phyloP scores from a whole-genome alignment of 2,797 vertebrate species.

The Sylvilagus floridanus region DNA sequence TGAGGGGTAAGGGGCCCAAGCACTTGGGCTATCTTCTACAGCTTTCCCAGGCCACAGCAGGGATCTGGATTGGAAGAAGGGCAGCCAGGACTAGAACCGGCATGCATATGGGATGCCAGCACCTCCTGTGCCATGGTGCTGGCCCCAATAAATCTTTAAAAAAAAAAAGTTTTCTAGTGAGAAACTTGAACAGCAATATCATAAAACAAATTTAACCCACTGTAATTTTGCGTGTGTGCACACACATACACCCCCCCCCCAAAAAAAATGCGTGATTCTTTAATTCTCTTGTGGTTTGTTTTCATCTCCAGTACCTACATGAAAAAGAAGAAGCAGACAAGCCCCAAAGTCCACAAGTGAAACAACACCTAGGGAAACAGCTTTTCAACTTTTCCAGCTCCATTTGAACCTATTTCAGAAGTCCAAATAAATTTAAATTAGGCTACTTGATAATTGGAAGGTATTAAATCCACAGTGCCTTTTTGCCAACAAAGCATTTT shows the following conservation, averaged over 20 bases:
- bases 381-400: conserved; percentile 1
- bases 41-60: no score
- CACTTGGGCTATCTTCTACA: no score
- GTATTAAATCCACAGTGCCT: background rate
- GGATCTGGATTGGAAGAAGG: no score
- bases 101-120: no score
- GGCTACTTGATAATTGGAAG: background rate
- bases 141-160: no score
- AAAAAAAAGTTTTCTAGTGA: background rate
- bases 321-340: background rate
- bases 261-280: background rate
- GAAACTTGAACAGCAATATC: background rate
- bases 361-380: background rate
- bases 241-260: no score
- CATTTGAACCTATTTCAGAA: conserved; percentile 8
- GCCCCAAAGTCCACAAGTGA: background rate
- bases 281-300: background rate
- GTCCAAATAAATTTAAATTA: conserved; percentile 25
- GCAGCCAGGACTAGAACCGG: no score
- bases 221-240: no score
- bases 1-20: no score
- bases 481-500: conserved; percentile 20
- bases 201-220: background rate
- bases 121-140: no score
- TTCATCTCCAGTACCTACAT: background rate